These are phyloP conservation scores for Lophius americanus DNA, from an alignment of 2,797 vertebrate species.

Conservation along the genomic window DNA sequence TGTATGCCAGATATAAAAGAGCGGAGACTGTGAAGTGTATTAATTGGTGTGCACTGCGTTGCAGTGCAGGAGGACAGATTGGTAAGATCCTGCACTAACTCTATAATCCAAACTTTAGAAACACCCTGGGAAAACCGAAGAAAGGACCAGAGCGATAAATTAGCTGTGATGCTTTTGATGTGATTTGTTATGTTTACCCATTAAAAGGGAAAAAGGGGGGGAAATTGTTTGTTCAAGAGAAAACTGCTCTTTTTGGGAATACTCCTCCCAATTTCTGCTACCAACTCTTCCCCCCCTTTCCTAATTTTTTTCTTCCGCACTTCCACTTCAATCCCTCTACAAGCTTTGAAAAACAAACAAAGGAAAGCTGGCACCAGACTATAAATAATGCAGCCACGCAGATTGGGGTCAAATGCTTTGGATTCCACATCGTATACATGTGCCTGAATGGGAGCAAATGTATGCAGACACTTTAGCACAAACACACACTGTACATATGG, in stretches of 20 bases:
- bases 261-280: constrained; percentile 16
- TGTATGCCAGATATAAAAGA: constrained; percentile 41
- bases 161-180: constrained; percentile 53
- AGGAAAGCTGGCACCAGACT: constrained; percentile 55
- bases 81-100: constrained; percentile 30
- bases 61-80: constrained; percentile 25
- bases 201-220: constrained; percentile 2
- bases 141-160: constrained; percentile 55
- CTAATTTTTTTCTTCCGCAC: background rate
- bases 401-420: constrained; percentile 74
- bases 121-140: constrained; percentile 34
- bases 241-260: constrained; percentile 26
- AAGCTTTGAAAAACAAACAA: constrained; percentile 64
- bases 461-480: background rate
- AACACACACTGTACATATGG: constrained; percentile 3
- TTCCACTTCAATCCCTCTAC: constrained; percentile 40
- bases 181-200: constrained; percentile 46
- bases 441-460: constrained; percentile 19
- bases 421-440: constrained; percentile 59
- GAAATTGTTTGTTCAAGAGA: background rate
- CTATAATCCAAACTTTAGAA: constrained; percentile 35
- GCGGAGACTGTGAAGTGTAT: constrained; percentile 50
- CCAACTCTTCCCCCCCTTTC: constrained; percentile 20
- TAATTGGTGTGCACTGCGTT: constrained; percentile 47
- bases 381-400: constrained; percentile 74